Evolutionary conservation across 2,797 vertebrate genomes (phyloP).

Genomic region (Scolopax rusticola): DNA sequence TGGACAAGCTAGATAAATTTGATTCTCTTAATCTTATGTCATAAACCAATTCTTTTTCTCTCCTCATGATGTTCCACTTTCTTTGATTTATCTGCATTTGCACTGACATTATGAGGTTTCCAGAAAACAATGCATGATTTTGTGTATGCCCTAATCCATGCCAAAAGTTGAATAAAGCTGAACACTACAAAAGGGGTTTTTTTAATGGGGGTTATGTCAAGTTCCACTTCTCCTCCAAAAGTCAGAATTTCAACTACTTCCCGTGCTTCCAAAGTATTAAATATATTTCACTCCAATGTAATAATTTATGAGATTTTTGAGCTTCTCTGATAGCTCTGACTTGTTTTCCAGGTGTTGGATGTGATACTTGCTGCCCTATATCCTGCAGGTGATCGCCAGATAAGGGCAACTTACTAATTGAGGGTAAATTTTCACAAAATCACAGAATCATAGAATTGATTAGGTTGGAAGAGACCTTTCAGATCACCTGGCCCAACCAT

Average conservation of each 20-base stretch:
- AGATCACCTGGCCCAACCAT: too few relatives aligned
- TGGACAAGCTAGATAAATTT: neutral
- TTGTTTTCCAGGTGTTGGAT: neutral
- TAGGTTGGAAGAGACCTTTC: too few relatives aligned
- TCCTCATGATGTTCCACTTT: neutral
- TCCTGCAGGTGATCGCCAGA: neutral
- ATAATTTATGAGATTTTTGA: neutral
- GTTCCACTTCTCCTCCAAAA: neutral
- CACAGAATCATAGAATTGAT: too few relatives aligned
- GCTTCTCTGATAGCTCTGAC: neutral
- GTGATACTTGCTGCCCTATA: neutral
- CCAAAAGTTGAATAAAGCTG: neutral
- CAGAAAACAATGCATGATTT: neutral
- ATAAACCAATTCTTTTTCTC: neutral
- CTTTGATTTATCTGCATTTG: constrained; percentile 25
- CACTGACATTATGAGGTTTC: neutral
- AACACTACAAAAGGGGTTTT: neutral
- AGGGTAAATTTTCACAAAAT: neutral
- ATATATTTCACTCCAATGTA: neutral
- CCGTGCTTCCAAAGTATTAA: neutral
- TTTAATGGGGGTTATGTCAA: accelerated
- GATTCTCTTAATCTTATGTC: neutral
- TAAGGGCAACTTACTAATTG: neutral
- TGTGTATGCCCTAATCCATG: neutral
- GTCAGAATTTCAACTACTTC: neutral